Evolutionary conservation across 2,888 invertebrate genomes (phyloP), one percentile per base, ranked within the genome.

Genomic region (Nemotelus pantherinus): DNA sequence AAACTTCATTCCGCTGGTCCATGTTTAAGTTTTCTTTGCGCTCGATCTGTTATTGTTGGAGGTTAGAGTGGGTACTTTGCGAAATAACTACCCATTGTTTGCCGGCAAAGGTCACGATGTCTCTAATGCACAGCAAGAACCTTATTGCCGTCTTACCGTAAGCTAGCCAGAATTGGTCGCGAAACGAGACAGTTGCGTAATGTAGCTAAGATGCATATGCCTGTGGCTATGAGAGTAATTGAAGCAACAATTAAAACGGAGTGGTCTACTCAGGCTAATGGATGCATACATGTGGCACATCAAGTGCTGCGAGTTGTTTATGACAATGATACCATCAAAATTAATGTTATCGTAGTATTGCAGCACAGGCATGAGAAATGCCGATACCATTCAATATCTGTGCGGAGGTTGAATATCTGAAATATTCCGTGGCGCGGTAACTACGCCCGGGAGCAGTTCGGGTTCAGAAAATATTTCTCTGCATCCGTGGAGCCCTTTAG

Each of bases 61-160:
- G 70, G 70, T 70, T 70, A 70, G 70, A 48, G 55, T 53, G 43
- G 55, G 70, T 70, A 70, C 70, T 68, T 70, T 70, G 55, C 70
- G 70, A 70, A 70, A 70, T 70, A 70, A 70, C 55, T 70, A 70
- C 70, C 55, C 70, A 70, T 70, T 70, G 70, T 70, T 70, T 55
- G 53, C 41, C 70, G 7, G 70, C 63, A 65, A 65, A 70, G 70
- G 70, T 70, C 70, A 70, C 70, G 70, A 70, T 70, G 70, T 43
- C 70, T 70, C 70, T 70, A 70, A 70, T 55, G 70, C 55, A 53
- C 53, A 6, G 47, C 25, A 65, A 45, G 47, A 53, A 70, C 10
- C 50, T 63, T 63, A 4, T 7, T 47, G 48, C 48, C 48, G 41
- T 48, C 55, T 53, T 43, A 9, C 2, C 25, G 53, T 55, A 7